phyloP scores from a whole-genome alignment of 2,888 invertebrate genomes.

The Crossocerus cetratus region DNA sequence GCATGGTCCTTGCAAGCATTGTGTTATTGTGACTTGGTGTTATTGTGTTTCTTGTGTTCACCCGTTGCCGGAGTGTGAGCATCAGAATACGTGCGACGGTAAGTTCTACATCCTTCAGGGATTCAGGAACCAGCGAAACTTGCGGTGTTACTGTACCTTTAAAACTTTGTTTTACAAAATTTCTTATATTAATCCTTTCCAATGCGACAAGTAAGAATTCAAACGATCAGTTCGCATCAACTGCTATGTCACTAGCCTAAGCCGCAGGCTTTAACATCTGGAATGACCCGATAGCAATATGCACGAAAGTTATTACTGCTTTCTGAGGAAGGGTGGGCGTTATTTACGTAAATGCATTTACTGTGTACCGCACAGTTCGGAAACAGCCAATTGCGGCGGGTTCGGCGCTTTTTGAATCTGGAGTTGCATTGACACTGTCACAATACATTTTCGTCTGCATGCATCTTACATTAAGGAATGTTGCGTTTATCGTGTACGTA shows the following conservation, averaged over 20 bases:
- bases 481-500: no score
- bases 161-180: constrained; percentile 15
- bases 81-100: constrained; percentile 33
- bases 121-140: constrained; percentile 42
- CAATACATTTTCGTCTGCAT: background rate
- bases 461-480: no score
- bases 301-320: constrained; percentile 26
- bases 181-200: background rate
- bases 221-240: background rate
- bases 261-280: no score
- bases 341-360: constrained; percentile 50
- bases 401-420: constrained; percentile 8
- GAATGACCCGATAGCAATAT: no score
- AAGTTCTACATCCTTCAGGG: constrained; percentile 22
- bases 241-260: no score
- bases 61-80: constrained; percentile 31
- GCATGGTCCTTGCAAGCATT: constrained; percentile 53
- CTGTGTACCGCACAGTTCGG: constrained; percentile 33
- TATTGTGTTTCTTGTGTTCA: constrained; percentile 39
- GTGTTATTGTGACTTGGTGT: constrained; percentile 49
- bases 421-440: constrained; percentile 22
- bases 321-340: constrained; percentile 52
- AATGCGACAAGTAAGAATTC: background rate
- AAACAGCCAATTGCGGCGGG: constrained; percentile 18
- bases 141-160: constrained; percentile 31